Base-by-base conservation (phyloP, 2,113 vertebrate genomes). In the Acrocephalus kingi region DNA sequence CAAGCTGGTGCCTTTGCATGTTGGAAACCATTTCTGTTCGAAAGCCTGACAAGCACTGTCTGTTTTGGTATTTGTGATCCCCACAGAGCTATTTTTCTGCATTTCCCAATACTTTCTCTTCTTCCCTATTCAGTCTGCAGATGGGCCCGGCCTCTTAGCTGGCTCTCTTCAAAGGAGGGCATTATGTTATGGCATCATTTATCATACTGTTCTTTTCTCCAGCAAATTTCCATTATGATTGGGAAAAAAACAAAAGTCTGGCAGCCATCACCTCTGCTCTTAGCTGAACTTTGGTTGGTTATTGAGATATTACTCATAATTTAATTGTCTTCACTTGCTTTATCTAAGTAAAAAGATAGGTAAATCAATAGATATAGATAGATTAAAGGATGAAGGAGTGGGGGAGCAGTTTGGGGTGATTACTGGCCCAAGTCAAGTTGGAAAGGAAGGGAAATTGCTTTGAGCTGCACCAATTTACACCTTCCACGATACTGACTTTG, bases 41-140 rank as follows among this genome's bases (percentile, higher is more conserved):
- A 73, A 33, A 90, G 81, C 75, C 81, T 82, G 43, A 67, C 61
- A 69, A 87, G 80, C 48, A 7, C 77, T 54, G 64, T 78, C 90
- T 93, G 77, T 75, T 51, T 76, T 35, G 72, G 62, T 33, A 37
- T 68, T 90, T 86, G 83, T 80, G 82, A 92, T 83, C 69, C 91
- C 90, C 73, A 67, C 69, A 25, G 93, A 92, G 94, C 88, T 78
- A 37, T 86, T 95, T 94, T 90, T 87, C 94, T 94, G 83, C 61
- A 41, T 96, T 95, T 95, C 83, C 83, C 89, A 85, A 77, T 90
- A 95, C 94, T 94, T 93, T 96, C 88, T 86, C 94, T 74, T 88
- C 85, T 75, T 55, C 84, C 69, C 88, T 74, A 72, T 75, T 92
- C 79, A 84, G 76, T 3, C 48, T 94, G 92, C 49, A 17, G 12